Evolutionary conservation across 2,797 vertebrate genomes (phyloP).

Genomic region (Lagodon rhomboides): DNA sequence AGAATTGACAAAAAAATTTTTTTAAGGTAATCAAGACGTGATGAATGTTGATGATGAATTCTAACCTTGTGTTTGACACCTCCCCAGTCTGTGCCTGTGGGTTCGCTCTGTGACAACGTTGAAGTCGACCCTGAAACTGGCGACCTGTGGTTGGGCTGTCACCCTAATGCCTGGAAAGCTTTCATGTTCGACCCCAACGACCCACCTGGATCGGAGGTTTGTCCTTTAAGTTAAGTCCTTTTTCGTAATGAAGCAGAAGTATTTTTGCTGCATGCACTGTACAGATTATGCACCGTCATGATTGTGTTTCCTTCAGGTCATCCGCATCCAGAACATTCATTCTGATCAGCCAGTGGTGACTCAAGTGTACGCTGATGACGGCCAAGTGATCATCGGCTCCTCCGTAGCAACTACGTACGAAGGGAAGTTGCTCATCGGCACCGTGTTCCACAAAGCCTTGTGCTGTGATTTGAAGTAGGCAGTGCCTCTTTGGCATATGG

Average conservation of each 20-base stretch:
- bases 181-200: conserved; percentile 79
- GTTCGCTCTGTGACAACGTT: conserved; percentile 89
- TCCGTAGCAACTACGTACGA: conserved; percentile 87
- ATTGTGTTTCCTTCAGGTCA: conserved; percentile 79
- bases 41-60: background rate
- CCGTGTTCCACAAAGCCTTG: conserved; percentile 91
- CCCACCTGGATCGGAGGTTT: conserved; percentile 91
- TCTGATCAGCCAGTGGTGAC: conserved; percentile 86
- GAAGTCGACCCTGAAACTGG: conserved; percentile 88
- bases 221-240: conserved; percentile 13
- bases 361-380: conserved; percentile 86
- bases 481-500: background rate
- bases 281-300: background rate
- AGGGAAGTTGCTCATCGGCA: conserved; percentile 91
- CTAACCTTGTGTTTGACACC: conserved; percentile 18
- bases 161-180: conserved; percentile 87
- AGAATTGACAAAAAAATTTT: no score
- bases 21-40: background rate
- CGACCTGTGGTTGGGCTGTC: conserved; percentile 91
- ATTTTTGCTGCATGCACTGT: no score
- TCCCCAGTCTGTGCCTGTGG: conserved; percentile 84
- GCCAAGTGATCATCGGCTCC: conserved; percentile 88
- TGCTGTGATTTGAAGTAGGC: conserved; percentile 87
- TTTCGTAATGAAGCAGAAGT: no score
- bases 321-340: conserved; percentile 89